These are phyloP conservation scores for Leucophora obtusa DNA, from an alignment of 2,888 invertebrate genomes.

Conservation along the genomic window DNA sequence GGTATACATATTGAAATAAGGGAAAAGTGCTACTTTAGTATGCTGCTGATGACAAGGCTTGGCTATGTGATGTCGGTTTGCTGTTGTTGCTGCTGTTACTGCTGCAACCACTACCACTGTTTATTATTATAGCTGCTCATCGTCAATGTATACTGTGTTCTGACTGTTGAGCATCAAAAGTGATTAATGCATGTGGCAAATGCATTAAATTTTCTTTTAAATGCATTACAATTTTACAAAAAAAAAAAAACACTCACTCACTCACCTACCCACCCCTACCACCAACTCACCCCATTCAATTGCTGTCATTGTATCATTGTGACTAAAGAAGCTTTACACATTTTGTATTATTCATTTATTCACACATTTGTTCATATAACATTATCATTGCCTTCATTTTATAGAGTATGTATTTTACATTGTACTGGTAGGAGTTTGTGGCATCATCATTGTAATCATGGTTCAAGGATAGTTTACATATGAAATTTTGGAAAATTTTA, in stretches of 20 bases:
- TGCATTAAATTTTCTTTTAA: conserved; percentile 78
- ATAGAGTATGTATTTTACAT: conserved; percentile 10
- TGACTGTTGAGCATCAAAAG: conserved; percentile 71
- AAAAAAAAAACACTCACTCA: background rate
- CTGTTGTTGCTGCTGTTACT: conserved; percentile 29
- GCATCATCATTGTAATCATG: background rate
- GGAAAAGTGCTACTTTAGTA: conserved; percentile 56
- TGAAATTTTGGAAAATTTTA: conserved; percentile 22
- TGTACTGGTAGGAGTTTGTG: background rate
- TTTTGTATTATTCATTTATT: conserved; percentile 66
- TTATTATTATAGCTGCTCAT: conserved; percentile 14
- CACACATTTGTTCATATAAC: conserved; percentile 31
- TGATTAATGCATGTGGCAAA: conserved; percentile 78
- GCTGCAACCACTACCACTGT: conserved; percentile 11
- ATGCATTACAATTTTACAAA: conserved; percentile 76
- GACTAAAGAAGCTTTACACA: conserved; percentile 69
- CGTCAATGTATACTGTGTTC: conserved; percentile 59
- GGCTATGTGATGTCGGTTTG: conserved; percentile 62
- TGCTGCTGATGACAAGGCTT: conserved; percentile 61
- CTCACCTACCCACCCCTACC: background rate
- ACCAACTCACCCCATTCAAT: conserved; percentile 17
- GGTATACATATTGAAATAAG: conserved; percentile 3
- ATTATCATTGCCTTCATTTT: conserved; percentile 55
- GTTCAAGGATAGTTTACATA: conserved; percentile 46
- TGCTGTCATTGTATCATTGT: conserved; percentile 23